Evolutionary conservation across 2,888 invertebrate species (phyloP), one percentile per base, ranked within the genome.

Genomic region (Callosobruchus maculatus): DNA sequence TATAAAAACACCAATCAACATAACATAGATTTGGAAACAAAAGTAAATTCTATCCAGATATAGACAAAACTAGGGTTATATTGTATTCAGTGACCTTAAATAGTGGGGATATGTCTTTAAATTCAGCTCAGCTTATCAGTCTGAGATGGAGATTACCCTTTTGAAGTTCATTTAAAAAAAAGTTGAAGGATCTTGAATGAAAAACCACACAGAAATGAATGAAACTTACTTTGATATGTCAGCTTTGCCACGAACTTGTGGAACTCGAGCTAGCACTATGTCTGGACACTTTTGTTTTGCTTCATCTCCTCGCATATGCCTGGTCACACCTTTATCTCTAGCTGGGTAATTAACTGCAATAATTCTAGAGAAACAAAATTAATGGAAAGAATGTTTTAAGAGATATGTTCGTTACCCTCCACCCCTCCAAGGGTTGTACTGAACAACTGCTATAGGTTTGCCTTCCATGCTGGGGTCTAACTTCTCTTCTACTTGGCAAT

Each of bases 261-360:
- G 97, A 0, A 98, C 98, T 76, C 91, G 90, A 9, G 94, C 94
- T 31, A 99, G 88, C 76, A 93, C 88, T 74, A 99, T 93, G 70
- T 95, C 94, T 0, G 97, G 96, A 87, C 99, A 99, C 79, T 93
- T 93, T 79, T 91, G 91, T 85, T 93, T 94, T 0, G 98, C 99
- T 83, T 98, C 97, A 82, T 94, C 92, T 0, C 97, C 97, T 82
- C 96, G 89, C 96, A 98, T 97, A 80, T 93, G 92, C 68, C 98
- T 89, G 0, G 94, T 96, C 0, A 99, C 97, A 20, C 99, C 99
- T 87, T 89, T 91, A 1, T 93, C 94, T 84, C 98, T 90, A 0
- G 99, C 99, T 82, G 96, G 95, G 88, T 99, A 99, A 87, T 98
- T 97, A 0, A 99, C 98, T 69, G 99, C 99, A 82, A 99, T 97